Base-by-base conservation (phyloP, 2,113 vertebrate species). In the Tychaedon coryphoeus region DNA sequence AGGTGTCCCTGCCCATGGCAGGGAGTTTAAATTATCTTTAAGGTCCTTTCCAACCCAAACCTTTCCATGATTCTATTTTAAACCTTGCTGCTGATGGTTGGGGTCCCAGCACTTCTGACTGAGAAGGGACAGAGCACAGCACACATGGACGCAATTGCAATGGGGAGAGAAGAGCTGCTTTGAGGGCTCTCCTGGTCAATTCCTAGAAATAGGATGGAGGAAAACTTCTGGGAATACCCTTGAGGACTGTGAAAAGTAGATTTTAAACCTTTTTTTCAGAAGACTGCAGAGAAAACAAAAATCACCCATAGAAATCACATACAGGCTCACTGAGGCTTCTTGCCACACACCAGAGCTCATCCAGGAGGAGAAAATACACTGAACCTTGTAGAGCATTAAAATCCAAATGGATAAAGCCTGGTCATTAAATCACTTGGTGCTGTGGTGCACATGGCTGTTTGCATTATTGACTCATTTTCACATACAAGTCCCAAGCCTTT, bases 41-140 rank as follows among this genome's bases (percentile, higher is more conserved):
- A 73, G 20, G 33, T 47, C 20, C n/a, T 50, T 91, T 79, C n/a
- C 66, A 24, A 79, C 24, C n/a, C 53, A 85, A 65, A 22, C 20
- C 29, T 73, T 72, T 24, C 7, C 19, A 25, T 29, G 28, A 10
- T 54, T 42, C 34, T 23, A 6, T 48, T 75, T 61, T 40, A 50
- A 77, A 36, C 54, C 45, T 38, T 19, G 19, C 19, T 56, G 50
- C 33, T 60, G 50, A 74, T 54, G 54, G 33, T 6, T 0, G 0
- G 31, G 40, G 17, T n/a, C 14, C 34, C 3, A 14, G 38, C 24
- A 28, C 10, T 34, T 62, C n/a, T 0, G 0, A 22, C 24, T 8
- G 43, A 72, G 76, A 19, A 24, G 7, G 18, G 23, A 33, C 25
- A 38, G 42, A 28, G 47, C 1, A 1, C 45, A 79, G 67, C 45